Base-by-base conservation (phyloP, 2,797 vertebrate genomes). In the Astyanax mexicanus region DNA sequence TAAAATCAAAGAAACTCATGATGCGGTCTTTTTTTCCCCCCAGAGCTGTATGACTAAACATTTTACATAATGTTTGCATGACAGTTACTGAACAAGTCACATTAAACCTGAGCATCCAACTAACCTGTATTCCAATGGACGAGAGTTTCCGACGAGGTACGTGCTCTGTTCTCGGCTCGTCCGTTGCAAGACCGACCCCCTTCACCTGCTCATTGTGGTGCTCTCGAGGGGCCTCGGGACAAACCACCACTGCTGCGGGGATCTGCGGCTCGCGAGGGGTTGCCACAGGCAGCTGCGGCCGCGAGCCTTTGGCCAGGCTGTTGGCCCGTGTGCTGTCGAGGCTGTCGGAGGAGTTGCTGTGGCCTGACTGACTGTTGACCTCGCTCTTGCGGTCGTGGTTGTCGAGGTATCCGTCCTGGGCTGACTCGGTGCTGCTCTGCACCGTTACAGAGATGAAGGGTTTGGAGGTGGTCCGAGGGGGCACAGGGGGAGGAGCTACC, bases 361-460 rank as follows among this genome's bases (percentile, higher is more conserved):
- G 95, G 62, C 96, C 97, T 84, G 97, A 98, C 88, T 98, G 97
- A 92, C 97, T 97, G 84, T 96, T 97, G 88, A 94, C 95, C 84
- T 98, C 97, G 0, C 96, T 98, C 90, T 96, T 95, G 86, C 94
- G 94, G 84, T 98, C 97, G 82, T 97, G 97, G 87, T 94, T 95
- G 88, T 98, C 97, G 88, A 98, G 92, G 87, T 98, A 99, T 90
- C 94, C 96, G 92, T 99, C 98, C 91, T 99, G 98, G 0, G 96
- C 96, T 0, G 98, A 99, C 84, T 99, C 98, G 0, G 98, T 99
- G 90, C 98, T 99, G 92, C 98, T 99, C 91, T 99, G 98, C 73
- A 99, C 97, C 0, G 98, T 99, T 85, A 99, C 98, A 0, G 97
- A 98, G 92, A 98, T 99, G 92, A 97, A 98, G 73, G 98, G 98